Base-by-base conservation (phyloP, 2,888 invertebrate species). In the Nineta flava region DNA sequence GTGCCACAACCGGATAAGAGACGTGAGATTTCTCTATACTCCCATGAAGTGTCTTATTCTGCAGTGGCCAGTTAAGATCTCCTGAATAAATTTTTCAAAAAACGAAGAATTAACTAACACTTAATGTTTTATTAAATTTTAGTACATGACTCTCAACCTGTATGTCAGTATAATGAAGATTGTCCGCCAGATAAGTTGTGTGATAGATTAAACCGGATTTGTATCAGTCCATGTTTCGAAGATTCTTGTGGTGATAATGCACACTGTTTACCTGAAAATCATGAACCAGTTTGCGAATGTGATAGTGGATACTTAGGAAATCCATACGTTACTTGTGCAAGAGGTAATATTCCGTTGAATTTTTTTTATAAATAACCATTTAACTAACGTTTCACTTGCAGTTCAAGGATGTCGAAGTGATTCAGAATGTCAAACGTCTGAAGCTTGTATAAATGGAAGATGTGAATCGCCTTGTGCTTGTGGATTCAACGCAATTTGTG, bases 91-190 rank as follows among this genome's bases (percentile, higher is more conserved):
- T 3, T n/a, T 2, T 38, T 2, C 5, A 38, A 38, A 9, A 10
- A 26, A 26, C 2, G 15, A 21, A 26, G 17, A 5, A 43, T 47
- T 9, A 26, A 26, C n/a, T 46, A 46, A 26, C 4, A 51, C 2
- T 38, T 38, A 38, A 38, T n/a, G 15, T 42, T 16, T n/a, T 44
- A 3, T 26, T 34, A 52, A 34, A 40, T 59, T 62, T 35, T 56
- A 75, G 75, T 69, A 13, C 61, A 63, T 31, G 64, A 66, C 43
- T 65, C 71, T 53, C 70, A 71, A 57, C 72, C 77, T 56, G 75
- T 88, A 48, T 91, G 91, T 63, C 90, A 90, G 64, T 88, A 87
- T 66, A 90, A 91, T 61, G 88, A 87, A 71, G 90, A 91, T 61
- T 92, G 91, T 62, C 87, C 88, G 49, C 84, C 86, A n/a, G 78